phyloP scores from a whole-genome alignment of 2,113 vertebrate genomes.

The Bombycilla garrulus region DNA sequence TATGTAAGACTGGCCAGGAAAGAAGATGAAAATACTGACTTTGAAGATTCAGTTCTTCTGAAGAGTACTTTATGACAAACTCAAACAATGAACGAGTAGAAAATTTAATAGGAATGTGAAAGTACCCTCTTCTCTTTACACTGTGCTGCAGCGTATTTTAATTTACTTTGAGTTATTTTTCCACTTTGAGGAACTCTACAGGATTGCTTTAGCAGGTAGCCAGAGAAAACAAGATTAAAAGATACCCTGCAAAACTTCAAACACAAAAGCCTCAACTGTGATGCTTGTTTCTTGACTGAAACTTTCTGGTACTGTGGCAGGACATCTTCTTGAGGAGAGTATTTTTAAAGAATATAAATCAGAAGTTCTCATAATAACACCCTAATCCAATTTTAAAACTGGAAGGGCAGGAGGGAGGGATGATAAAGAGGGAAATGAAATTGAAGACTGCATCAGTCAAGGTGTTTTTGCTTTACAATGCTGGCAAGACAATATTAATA shows the following conservation, averaged over 20 bases:
- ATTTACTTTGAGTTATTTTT: background rate
- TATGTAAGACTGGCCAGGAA: background rate
- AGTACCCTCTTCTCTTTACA: background rate
- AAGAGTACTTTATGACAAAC: background rate
- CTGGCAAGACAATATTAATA: background rate
- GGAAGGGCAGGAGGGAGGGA: background rate
- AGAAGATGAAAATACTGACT: background rate
- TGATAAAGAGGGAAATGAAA: background rate
- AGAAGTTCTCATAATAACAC: background rate
- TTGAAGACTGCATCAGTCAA: background rate
- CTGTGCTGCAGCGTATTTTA: background rate
- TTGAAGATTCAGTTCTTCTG: background rate
- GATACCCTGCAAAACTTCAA: background rate
- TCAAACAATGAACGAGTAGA: background rate
- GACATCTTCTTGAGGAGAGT: background rate
- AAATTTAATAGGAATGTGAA: background rate
- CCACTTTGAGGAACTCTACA: background rate
- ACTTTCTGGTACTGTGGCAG: background rate
- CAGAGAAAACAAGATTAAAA: background rate
- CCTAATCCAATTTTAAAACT: background rate
- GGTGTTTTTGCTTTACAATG: background rate
- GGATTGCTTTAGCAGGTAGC: background rate
- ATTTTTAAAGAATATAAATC: background rate
- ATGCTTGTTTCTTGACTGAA: background rate
- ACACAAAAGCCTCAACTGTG: background rate